These are phyloP conservation scores for Arctocebus calabarensis DNA, from an alignment of 2,797 vertebrate genomes.

Conservation along the genomic window DNA sequence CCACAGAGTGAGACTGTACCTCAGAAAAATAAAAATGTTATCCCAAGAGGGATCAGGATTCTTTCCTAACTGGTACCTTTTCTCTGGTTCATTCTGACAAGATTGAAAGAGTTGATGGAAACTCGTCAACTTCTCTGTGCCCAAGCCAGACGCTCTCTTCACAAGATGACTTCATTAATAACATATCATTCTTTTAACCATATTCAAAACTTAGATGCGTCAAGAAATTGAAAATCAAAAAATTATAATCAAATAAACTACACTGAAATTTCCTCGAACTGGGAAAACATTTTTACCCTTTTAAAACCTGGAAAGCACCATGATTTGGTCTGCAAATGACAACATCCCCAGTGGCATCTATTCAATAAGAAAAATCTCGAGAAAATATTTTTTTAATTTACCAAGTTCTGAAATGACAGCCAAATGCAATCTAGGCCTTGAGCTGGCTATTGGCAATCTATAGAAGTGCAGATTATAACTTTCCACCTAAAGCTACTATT, in stretches of 20 bases:
- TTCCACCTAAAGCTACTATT: conserved; percentile 85
- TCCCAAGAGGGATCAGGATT: not conserved
- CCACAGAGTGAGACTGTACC: too few relatives aligned
- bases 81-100: not conserved
- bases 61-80: not conserved
- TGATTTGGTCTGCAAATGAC: conserved; percentile 88
- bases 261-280: conserved; percentile 79
- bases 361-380: conserved; percentile 64
- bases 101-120: not conserved
- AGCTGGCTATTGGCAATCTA: conserved; percentile 78
- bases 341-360: conserved; percentile 81
- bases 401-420: conserved; percentile 66
- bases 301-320: conserved; percentile 83
- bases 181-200: conserved; percentile 1
- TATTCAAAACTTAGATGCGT: not conserved
- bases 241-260: not conserved
- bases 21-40: too few relatives aligned
- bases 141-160: not conserved
- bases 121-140: not conserved
- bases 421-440: conserved; percentile 78
- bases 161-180: not conserved
- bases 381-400: conserved; percentile 78
- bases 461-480: conserved; percentile 83
- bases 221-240: not conserved
- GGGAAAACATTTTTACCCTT: conserved; percentile 82